Base-by-base conservation (phyloP, 2,888 invertebrate species). In the Nomada goodeniana region DNA sequence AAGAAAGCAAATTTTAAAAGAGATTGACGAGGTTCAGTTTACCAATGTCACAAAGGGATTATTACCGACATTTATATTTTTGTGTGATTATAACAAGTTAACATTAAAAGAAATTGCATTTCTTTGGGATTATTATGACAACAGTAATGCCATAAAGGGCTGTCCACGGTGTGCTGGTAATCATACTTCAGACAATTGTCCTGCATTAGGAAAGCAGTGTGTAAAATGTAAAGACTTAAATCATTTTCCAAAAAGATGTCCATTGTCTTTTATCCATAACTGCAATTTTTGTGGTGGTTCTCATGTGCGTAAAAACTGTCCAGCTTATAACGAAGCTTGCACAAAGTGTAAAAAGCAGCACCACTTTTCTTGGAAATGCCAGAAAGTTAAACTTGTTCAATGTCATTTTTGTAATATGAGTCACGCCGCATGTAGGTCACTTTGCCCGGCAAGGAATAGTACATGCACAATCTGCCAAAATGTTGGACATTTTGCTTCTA, bases 341-440 rank as follows among this genome's bases (percentile, higher is more conserved):
- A 44, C 70, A 0, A 84, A 84, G 7, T 86, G 84, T 10, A 50
- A 67, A 1, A 70, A 13, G n/a, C 7, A 0, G 10, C 59, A 83
- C 23, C 84, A 86, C 68, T 86, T 86, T 20, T 67, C 64, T 1
- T 73, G 77, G 76, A 78, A 57, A 64, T 86, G 85, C 23, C 50
- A n/a, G 9, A 0, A 10, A 10, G 0, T 0, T 5, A 2, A 42
- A 63, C 57, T 78, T 50, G 0, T 7, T 15, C 5, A 29, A 7
- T 79, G 80, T 47, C 2, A 0, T 2, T 71, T 23, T 36, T 80
- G 80, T 57, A 65, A 55, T 18, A 15, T n/a, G 11, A 42, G 15
- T 7, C 80, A 80, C 29, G 0, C 4, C 53, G 64, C 65, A 11
- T 26, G 23, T 50, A 80, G 60, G 50, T 36, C 60, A 13, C 0